Base-by-base conservation (phyloP, 1,140 invertebrate genomes). In the Heliothis virescens region DNA sequence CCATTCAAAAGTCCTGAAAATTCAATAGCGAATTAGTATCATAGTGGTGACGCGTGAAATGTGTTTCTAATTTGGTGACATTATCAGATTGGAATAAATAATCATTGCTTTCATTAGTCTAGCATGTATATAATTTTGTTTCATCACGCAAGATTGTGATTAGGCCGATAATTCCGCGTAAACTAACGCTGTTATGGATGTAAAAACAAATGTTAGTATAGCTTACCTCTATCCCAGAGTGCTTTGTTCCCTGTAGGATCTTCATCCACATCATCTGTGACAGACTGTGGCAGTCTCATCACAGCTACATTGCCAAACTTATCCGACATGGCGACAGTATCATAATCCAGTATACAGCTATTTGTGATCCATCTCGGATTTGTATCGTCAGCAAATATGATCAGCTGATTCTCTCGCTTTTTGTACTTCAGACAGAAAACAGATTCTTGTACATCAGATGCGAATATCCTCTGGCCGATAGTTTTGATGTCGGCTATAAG, bases 191-290 rank as follows among this genome's bases (percentile, higher is more conserved):
- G 16, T 9, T 10, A 2, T 7, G 21, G 15, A 57, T 71, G 53
- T 62, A 72, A 29, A n/a, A 52, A 57, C 21, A 60, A 71, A 29
- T 69, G 3, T 78, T 12, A 50, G 63, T 48, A 52, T n/a, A 63
- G 59, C 67, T 88, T 80, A 94, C 95, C 99, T 92, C 99, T 96
- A 94, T 99, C 99, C 99, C 99, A 99, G 0, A 99, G 94, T 2
- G 99, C 98, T 95, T 99, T 99, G 84, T 99, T 99, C 16, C 99
- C 99, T 0, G 99, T 99, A 0, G 99, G 99, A 95, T 99, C 99
- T 95, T 99, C 99, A 89, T 99, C 99, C 0, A 99, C 98, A 89
- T 99, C 99, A 95, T 99, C 99, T 29, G 97, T 98, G 0, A 99
- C 97, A 80, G 98, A 98, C 67, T 97, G 96, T 1, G 99, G 98